A percentile compares a stretch with the other conserved stretches of the same genome.
These are phyloP conservation scores for Ostrea denselamellosa DNA, from an alignment of 1,140 invertebrate species.

Conservation along the genomic window DNA sequence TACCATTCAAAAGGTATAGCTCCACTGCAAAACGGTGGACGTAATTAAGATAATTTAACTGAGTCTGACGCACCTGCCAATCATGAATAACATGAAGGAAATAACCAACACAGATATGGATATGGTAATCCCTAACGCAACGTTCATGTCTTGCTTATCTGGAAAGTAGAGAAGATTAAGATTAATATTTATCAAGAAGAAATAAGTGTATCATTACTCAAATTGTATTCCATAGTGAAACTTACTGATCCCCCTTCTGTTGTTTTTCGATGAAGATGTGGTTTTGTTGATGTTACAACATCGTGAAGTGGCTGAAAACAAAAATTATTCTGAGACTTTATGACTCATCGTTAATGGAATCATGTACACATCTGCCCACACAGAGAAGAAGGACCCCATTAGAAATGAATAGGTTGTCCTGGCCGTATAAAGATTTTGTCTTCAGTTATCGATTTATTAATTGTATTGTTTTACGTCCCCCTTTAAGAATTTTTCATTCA, in stretches of 20 bases:
- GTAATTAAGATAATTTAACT: no score
- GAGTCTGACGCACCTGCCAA: slow-evolving; percentile 2
- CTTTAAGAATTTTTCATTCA: no score
- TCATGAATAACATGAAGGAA: slow-evolving; percentile 8
- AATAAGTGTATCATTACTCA: neutral
- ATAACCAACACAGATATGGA: neutral
- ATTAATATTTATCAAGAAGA: neutral
- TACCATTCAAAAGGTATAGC: no score
- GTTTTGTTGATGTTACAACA: neutral
- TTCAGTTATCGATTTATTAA: no score
- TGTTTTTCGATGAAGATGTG: neutral
- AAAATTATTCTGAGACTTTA: neutral
- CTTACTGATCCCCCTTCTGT: neutral
- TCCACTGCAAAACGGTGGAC: no score
- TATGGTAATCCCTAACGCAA: neutral
- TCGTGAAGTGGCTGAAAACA: neutral
- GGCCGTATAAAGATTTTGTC: no score
- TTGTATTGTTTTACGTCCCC: no score
- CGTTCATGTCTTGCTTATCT: neutral
- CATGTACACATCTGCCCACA: no score
- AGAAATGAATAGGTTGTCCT: no score
- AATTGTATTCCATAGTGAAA: no score
- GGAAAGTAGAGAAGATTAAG: neutral
- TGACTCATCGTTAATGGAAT: no score
- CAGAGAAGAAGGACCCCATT: no score